A percentile compares a stretch with the other conserved stretches of the same genome.
phyloP scores from a whole-genome alignment of 2,888 invertebrate species.

The Tinea semifulvella region DNA sequence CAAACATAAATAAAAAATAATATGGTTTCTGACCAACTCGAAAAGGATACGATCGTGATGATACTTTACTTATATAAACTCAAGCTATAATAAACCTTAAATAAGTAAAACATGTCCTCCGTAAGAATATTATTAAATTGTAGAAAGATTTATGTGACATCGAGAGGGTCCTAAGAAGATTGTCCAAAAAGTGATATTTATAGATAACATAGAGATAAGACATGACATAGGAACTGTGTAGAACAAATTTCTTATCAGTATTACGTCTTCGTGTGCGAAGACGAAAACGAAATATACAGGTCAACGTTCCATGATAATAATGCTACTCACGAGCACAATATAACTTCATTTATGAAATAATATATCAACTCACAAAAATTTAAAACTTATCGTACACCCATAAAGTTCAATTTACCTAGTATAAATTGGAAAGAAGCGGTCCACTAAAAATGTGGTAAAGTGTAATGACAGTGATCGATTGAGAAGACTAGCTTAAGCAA shows the following conservation, averaged over 20 bases:
- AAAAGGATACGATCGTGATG: no score
- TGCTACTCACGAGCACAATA: slow-evolving; percentile 26
- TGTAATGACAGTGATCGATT: slow-evolving; percentile 57
- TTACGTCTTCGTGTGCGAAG: slow-evolving; percentile 35
- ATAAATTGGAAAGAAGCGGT: not conserved
- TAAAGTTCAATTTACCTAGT: not conserved
- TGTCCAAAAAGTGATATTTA: slow-evolving; percentile 16
- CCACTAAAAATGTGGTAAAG: slow-evolving; percentile 5
- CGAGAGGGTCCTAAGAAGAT: slow-evolving; percentile 8
- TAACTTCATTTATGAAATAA: not conserved
- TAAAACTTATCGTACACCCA: not conserved
- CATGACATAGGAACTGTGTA: slow-evolving; percentile 24
- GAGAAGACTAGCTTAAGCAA: slow-evolving; percentile 50
- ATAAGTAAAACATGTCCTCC: no score
- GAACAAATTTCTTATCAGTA: slow-evolving; percentile 12
- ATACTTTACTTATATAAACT: no score
- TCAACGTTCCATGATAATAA: slow-evolving; percentile 53
- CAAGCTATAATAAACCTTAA: no score
- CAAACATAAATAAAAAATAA: no score
- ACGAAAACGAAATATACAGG: slow-evolving; percentile 44
- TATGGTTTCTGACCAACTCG: no score
- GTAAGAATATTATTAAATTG: no score
- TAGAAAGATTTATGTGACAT: no score
- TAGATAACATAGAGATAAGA: slow-evolving; percentile 42
- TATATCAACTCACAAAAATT: not conserved